Evolutionary conservation across 1,140 invertebrate species (phyloP).

Genomic region (Drosophila seguyi): DNA sequence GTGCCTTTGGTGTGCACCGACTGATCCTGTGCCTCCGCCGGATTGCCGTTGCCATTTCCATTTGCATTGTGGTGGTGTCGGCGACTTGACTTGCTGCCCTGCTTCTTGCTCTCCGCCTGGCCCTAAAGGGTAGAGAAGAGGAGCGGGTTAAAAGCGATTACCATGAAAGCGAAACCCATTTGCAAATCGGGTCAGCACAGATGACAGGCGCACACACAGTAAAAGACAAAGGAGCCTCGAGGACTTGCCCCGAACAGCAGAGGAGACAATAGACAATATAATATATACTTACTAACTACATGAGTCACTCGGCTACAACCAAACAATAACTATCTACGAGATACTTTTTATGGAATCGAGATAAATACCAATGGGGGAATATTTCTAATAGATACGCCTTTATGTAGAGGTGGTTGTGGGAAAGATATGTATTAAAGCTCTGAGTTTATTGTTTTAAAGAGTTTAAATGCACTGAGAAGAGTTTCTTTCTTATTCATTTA

Average conservation of each 20-base stretch:
- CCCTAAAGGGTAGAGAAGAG: slow-evolving; percentile 56
- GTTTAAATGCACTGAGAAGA: not conserved
- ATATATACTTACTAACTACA: slow-evolving; percentile 26
- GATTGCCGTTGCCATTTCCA: slow-evolving; percentile 46
- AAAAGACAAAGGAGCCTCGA: slow-evolving; percentile 38
- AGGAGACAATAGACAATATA: slow-evolving; percentile 39
- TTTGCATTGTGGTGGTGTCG: slow-evolving; percentile 59
- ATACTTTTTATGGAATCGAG: slow-evolving; percentile 30
- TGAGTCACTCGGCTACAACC: slow-evolving; percentile 34
- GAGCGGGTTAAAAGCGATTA: slow-evolving; percentile 43
- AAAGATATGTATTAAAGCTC: not conserved
- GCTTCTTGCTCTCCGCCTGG: slow-evolving; percentile 84
- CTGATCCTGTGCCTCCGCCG: slow-evolving; percentile 38
- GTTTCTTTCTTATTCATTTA: not conserved
- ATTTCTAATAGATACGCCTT: not conserved
- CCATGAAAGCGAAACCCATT: slow-evolving; percentile 48
- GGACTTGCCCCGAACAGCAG: slow-evolving; percentile 29
- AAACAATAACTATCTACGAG: slow-evolving; percentile 43
- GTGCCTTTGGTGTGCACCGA: slow-evolving; percentile 84
- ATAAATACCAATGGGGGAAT: slow-evolving; percentile 15
- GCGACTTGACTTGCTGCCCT: slow-evolving; percentile 59
- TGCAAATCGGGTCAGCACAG: slow-evolving; percentile 61
- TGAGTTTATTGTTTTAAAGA: not conserved
- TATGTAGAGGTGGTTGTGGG: not conserved
- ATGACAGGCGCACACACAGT: slow-evolving; percentile 35